These are phyloP conservation scores for Myotis davidii DNA, from an alignment of 2,113 vertebrate genomes.

Conservation along the genomic window DNA sequence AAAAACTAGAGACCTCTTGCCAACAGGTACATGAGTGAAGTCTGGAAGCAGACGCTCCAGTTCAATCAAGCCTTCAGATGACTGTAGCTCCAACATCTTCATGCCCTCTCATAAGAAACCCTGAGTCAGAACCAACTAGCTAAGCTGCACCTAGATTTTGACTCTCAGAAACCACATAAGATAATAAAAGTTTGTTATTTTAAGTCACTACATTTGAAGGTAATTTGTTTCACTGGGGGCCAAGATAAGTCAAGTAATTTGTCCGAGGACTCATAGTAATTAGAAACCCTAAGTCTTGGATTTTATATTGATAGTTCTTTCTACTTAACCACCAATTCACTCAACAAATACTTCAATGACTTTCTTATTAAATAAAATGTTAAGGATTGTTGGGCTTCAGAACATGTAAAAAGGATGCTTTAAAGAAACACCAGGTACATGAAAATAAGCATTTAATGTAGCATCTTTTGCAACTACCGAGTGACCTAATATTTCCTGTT, in stretches of 20 bases:
- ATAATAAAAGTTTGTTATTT: background rate
- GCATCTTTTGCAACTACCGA: background rate
- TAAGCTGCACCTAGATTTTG: background rate
- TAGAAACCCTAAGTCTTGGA: background rate
- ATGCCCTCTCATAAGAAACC: background rate
- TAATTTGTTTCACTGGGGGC: background rate
- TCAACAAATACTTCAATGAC: conserved; percentile 8
- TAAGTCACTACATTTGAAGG: background rate
- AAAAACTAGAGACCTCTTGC: background rate
- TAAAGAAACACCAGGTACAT: background rate
- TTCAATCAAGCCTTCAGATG: background rate
- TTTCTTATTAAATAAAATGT: conserved; percentile 41
- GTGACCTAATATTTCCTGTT: background rate
- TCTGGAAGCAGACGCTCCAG: background rate
- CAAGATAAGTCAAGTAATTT: background rate
- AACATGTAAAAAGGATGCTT: conserved; percentile 6
- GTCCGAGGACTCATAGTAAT: background rate
- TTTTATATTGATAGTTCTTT: conserved; percentile 5
- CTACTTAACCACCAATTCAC: background rate
- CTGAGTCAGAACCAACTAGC: background rate
- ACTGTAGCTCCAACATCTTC: background rate
- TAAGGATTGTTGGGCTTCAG: background rate
- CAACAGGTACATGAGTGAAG: background rate
- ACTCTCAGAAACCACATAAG: background rate
- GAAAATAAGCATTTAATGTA: conserved; percentile 2